These are phyloP conservation scores for Aplysina aerophoba DNA, from an alignment of 37 sponge, comb jelly and placozoan genomes.

Conservation along the genomic window DNA sequence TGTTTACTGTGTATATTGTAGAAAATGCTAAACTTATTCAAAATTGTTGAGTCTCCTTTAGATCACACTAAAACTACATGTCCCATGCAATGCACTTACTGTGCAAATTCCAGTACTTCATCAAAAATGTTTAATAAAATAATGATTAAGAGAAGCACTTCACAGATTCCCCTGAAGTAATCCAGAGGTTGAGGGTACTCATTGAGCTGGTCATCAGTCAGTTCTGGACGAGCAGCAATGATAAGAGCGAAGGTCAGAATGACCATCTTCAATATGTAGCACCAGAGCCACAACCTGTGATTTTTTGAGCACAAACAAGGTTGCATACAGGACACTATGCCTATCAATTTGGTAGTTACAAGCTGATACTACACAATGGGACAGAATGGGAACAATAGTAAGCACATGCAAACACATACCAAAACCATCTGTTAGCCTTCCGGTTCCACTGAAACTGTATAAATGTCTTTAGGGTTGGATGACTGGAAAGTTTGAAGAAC, in stretches of 20 bases:
- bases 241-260: background rate
- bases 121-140: background rate
- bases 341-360: no score
- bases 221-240: conserved; percentile 13
- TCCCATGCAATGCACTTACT: no score
- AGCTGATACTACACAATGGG: no score
- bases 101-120: background rate
- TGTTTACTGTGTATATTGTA: no score
- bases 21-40: no score
- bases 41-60: no score
- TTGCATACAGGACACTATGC: no score
- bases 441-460: background rate
- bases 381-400: no score
- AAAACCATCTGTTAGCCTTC: background rate
- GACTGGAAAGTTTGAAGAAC: background rate
- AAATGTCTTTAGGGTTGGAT: conserved; percentile 4
- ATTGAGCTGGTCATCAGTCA: background rate
- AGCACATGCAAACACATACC: no score
- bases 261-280: background rate
- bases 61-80: no score
- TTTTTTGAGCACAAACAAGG: no score
- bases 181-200: background rate
- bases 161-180: background rate
- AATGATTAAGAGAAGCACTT: background rate
- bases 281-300: background rate